These are phyloP conservation scores for Plebejus melissa DNA, from an alignment of 2,888 invertebrate species.

Conservation along the genomic window DNA sequence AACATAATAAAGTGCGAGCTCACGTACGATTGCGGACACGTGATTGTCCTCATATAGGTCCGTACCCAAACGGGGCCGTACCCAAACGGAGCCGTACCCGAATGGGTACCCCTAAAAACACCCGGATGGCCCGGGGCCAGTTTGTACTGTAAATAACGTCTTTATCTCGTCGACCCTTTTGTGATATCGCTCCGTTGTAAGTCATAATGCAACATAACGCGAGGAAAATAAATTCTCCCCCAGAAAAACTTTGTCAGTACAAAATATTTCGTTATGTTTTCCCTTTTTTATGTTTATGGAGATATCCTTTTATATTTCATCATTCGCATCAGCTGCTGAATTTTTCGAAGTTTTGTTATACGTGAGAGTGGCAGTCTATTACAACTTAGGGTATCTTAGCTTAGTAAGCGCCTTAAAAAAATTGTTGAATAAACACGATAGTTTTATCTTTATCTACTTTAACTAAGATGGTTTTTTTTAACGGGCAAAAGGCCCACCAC, in stretches of 20 bases:
- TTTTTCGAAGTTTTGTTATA: background rate
- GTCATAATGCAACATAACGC: conserved; percentile 18
- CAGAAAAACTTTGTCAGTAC: conserved; percentile 1
- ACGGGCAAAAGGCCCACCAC: too few species aligned
- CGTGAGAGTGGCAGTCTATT: background rate
- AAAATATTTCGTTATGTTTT: conserved; percentile 10
- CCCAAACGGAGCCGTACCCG: background rate
- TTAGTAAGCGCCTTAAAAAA: background rate
- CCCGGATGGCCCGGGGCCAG: conserved; percentile 22
- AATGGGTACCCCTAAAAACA: background rate
- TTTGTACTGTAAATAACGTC: conserved; percentile 53
- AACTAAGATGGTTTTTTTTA: too few species aligned
- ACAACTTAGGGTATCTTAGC: background rate
- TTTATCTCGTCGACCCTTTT: conserved; percentile 28
- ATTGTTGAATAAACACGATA: background rate
- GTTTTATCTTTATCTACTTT: background rate
- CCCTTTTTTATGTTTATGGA: conserved; percentile 6
- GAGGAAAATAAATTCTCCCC: conserved; percentile 3
- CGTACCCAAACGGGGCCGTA: background rate
- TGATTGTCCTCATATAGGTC: background rate
- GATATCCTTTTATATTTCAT: background rate
- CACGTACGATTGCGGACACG: conserved; percentile 7
- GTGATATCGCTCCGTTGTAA: conserved; percentile 21
- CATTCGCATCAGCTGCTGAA: background rate
- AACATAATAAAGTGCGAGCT: background rate